Percentiles rank a stretch among this genome's conserved stretches.
Evolutionary conservation across 2,113 vertebrate genomes (phyloP).

Genomic region (Cavia porcellus): DNA sequence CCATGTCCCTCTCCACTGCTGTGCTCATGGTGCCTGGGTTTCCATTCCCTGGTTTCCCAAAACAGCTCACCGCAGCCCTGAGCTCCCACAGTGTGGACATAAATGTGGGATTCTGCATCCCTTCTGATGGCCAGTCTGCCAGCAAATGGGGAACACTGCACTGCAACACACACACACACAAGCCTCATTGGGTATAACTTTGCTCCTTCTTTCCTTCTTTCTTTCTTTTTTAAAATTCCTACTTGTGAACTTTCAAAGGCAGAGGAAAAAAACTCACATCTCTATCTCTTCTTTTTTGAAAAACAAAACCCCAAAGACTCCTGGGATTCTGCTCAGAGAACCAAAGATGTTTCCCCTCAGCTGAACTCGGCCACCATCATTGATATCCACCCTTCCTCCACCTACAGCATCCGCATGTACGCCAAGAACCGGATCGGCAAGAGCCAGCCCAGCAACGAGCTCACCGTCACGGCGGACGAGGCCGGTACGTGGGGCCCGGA

Average conservation of each 20-base stretch:
- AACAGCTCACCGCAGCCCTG: accelerated
- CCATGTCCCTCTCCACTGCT: accelerated
- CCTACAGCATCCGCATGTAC: constrained; percentile 99
- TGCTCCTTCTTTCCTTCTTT: not conserved
- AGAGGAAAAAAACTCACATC: constrained; percentile 84
- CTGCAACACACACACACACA: not conserved
- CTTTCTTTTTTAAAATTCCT: constrained; percentile 67
- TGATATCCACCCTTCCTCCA: constrained; percentile 99
- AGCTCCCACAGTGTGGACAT: not conserved
- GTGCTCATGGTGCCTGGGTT: accelerated
- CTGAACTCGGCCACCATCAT: constrained; percentile 99
- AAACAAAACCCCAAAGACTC: constrained; percentile 91
- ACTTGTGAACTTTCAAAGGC: constrained; percentile 72
- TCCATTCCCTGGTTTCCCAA: too few relatives aligned
- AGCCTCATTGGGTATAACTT: constrained; percentile 30
- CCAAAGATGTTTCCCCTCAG: constrained; percentile 99
- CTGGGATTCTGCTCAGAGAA: constrained; percentile 98
- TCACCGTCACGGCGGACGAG: constrained; percentile 99
- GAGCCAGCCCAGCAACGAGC: constrained; percentile 99
- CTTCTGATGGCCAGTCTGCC: not conserved
- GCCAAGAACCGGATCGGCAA: constrained; percentile 99
- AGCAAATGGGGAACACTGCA: not conserved
- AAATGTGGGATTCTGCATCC: accelerated
- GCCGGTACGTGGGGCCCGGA: constrained; percentile 89
- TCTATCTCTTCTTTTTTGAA: constrained; percentile 80